A percentile compares a stretch with the other conserved stretches of the same genome.
Evolutionary conservation across 92 coral and sea anemone species (phyloP).

Genomic region (Pocillopora meandrina): DNA sequence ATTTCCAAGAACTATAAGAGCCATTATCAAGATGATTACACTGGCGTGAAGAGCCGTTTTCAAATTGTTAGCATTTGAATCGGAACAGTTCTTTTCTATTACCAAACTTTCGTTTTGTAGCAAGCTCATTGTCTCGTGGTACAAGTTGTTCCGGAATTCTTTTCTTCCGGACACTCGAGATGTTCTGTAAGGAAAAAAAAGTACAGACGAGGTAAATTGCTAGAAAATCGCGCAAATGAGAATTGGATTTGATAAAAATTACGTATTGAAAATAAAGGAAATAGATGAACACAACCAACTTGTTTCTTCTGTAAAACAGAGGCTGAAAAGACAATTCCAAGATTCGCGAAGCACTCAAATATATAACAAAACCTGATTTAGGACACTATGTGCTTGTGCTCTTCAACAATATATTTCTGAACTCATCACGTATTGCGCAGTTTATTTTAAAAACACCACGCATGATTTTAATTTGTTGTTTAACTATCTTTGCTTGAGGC

Average conservation of each 20-base stretch:
- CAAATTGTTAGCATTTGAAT: neutral
- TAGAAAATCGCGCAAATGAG: neutral
- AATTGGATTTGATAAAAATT: neutral
- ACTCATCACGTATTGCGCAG: neutral
- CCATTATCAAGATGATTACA: constrained; percentile 52
- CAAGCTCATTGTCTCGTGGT: neutral
- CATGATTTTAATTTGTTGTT: neutral
- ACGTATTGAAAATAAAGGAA: neutral
- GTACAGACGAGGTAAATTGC: neutral
- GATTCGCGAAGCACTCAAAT: too few species aligned
- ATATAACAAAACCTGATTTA: too few species aligned
- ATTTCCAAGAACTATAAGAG: constrained; percentile 74
- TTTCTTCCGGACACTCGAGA: neutral
- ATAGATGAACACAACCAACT: neutral
- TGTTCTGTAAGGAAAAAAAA: neutral
- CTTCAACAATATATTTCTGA: neutral
- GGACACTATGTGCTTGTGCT: neutral
- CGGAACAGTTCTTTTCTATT: neutral
- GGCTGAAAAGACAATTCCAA: neutral
- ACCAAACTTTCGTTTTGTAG: constrained; percentile 1
- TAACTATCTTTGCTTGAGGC: neutral
- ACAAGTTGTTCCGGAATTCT: neutral
- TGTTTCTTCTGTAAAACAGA: neutral
- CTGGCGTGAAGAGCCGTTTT: constrained; percentile 21
- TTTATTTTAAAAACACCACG: neutral